These are phyloP conservation scores for Brachyhypopomus occidentalis DNA, from an alignment of 2,113 vertebrate species.

Conservation along the genomic window DNA sequence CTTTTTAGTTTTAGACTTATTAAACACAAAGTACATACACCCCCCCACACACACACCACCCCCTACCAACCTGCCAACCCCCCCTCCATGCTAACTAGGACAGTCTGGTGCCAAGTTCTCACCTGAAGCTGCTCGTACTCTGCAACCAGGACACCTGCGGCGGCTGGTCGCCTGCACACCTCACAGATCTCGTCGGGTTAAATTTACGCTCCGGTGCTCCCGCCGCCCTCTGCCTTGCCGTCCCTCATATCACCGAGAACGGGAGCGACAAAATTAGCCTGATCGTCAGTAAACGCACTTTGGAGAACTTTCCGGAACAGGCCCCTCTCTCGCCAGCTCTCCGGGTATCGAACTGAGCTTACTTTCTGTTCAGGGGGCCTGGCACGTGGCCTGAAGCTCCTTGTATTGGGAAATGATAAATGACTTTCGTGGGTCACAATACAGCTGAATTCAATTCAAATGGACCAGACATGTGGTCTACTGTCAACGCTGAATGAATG, in stretches of 20 bases:
- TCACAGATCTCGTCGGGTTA: constrained; percentile 4
- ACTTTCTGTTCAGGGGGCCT: background rate
- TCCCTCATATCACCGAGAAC: constrained; percentile 20
- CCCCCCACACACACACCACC: too few relatives aligned
- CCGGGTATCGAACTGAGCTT: background rate
- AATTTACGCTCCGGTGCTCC: background rate
- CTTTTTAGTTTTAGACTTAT: background rate
- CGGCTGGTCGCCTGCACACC: background rate
- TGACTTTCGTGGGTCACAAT: background rate
- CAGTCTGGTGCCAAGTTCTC: background rate
- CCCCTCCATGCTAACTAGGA: background rate
- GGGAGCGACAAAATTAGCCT: constrained; percentile 30
- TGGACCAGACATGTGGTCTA: background rate
- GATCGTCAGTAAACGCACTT: constrained; percentile 10
- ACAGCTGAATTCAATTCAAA: background rate
- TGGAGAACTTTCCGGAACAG: constrained; percentile 14
- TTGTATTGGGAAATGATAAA: constrained; percentile 5
- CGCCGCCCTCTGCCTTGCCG: background rate
- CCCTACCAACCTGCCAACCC: too few relatives aligned
- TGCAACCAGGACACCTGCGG: background rate
- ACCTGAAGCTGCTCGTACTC: background rate
- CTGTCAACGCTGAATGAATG: background rate
- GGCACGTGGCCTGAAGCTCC: background rate
- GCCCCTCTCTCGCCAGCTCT: background rate
- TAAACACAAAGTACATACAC: background rate